Base-by-base conservation (phyloP, 2,888 invertebrate species). In the Chalcis sispes region DNA sequence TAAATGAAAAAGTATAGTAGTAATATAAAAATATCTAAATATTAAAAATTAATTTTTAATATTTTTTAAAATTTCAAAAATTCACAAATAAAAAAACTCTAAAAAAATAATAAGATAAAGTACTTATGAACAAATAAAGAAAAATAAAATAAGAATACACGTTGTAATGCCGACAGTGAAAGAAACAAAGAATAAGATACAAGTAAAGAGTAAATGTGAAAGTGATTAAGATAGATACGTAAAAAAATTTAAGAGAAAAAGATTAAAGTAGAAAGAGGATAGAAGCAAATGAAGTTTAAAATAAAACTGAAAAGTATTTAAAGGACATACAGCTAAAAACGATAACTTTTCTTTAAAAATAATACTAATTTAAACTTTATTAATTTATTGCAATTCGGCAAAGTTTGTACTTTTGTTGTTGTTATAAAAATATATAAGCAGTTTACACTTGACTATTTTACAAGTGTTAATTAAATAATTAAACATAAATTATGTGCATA, bases 161-260 rank as follows among this genome's bases (percentile, higher is more conserved):
- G 4, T 36, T 7, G 36, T 7, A 36, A 36, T 36, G 5, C 4
- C 4, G 10, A 36, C n/a, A 48, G 40, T 4, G 20, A 40, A 66
- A 40, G 36, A 52, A 46, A 46, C 20, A 40, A 67, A 25, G 61
- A 46, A 62, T 46, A 62, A 69, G 62, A 74, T 67, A 59, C 40
- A 52, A 73, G 61, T 32, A 61, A 46, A 29, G 54, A 29, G 42
- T 32, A 74, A 61, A 74, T 67, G 62, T 54, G 56, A 69, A 69
- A 48, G 46, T 69, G 48, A 74, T 69, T 74, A 74, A 62, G 62
- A 74, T 27, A 46, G 54, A 73, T 73, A 73, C 27, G 46, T n/a
- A 29, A 52, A 46, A 59, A 52, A 40, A 73, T 73, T 73, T 50
- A 50, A 48, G 52, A 18, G 42, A 13, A 20, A 59, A 29, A 66